Percentiles rank a stretch among this genome's conserved stretches.
phyloP scores from a whole-genome alignment of 1,140 invertebrate genomes.

The Neuroterus valhalla region DNA sequence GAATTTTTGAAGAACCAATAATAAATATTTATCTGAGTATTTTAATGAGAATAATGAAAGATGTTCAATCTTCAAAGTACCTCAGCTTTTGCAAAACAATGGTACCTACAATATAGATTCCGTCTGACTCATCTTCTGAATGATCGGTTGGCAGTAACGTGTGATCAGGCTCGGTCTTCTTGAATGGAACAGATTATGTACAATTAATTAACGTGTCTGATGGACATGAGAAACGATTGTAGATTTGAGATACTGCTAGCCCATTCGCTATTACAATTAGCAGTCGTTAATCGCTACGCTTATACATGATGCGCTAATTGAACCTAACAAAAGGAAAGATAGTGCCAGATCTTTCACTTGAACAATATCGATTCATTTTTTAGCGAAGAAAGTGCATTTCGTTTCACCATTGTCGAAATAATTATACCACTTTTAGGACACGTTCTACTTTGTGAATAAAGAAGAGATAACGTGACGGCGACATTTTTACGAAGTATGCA shows the following conservation, averaged over 20 bases:
- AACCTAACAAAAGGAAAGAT: background rate
- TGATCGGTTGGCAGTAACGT: slow-evolving; percentile 3
- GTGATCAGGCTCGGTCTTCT: background rate
- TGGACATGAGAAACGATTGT: background rate
- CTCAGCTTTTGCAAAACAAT: background rate
- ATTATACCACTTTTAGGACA: no score
- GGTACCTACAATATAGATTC: background rate
- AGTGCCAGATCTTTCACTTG: background rate
- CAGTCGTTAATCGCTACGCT: background rate
- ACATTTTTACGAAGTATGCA: no score
- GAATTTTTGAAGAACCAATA: no score
- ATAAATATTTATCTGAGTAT: background rate
- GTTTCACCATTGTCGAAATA: no score
- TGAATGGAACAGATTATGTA: slow-evolving; percentile 19
- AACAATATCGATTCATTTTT: background rate
- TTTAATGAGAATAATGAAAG: slow-evolving; percentile 1
- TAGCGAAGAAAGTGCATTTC: no score
- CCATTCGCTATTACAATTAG: background rate
- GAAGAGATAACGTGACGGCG: no score
- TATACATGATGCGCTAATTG: background rate
- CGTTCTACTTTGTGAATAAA: no score
- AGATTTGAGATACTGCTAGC: background rate
- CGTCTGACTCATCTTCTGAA: background rate
- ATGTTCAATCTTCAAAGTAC: background rate
- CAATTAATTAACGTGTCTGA: background rate